phyloP scores from a whole-genome alignment of 2,113 vertebrate species.

The Boulengeromyrus knoepffleri region DNA sequence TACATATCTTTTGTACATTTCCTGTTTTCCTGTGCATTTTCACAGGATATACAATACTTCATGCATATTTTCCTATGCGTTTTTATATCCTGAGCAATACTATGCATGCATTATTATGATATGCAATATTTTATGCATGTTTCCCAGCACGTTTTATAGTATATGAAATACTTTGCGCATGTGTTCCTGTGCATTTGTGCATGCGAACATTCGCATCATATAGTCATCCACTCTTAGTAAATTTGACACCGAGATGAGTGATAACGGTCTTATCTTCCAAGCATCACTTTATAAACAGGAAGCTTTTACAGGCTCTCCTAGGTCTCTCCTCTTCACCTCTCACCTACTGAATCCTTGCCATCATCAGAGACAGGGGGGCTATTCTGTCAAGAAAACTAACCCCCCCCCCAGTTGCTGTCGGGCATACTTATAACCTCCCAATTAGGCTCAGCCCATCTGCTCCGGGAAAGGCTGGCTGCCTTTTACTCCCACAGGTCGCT shows the following conservation, averaged over 20 bases:
- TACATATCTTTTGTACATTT: too few relatives aligned
- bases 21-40: neutral
- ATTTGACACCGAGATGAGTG: conserved; percentile 25
- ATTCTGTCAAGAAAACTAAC: neutral
- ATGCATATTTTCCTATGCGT: neutral
- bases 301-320: conserved; percentile 21
- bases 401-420: neutral
- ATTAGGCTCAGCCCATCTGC: conserved; percentile 21
- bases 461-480: neutral
- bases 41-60: neutral
- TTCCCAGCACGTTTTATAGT: neutral
- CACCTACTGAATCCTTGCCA: conserved; percentile 6
- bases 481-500: neutral
- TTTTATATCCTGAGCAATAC: neutral
- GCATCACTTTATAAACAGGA: conserved; percentile 24
- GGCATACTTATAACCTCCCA: conserved; percentile 18
- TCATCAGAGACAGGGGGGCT: neutral
- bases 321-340: neutral
- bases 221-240: conserved; percentile 15
- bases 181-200: neutral
- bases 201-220: neutral
- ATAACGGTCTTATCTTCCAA: conserved; percentile 20
- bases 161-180: neutral
- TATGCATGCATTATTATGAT: neutral
- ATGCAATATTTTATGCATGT: neutral